phyloP scores from a whole-genome alignment of 2,797 vertebrate genomes.

The Diglossa cyanea region DNA sequence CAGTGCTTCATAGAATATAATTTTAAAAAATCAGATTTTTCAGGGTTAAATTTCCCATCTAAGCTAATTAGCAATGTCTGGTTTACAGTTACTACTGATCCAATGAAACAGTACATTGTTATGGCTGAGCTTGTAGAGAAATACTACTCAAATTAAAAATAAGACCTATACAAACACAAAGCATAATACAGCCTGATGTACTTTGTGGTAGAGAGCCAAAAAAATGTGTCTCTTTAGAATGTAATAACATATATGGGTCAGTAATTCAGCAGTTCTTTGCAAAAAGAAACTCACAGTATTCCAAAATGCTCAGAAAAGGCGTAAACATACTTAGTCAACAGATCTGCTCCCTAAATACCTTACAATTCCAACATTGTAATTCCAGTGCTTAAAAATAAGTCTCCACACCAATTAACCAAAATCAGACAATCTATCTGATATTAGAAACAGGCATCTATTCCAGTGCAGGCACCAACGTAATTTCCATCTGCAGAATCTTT shows the following conservation, averaged over 20 bases:
- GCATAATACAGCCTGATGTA: background rate
- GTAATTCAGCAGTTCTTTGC: background rate
- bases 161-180: background rate
- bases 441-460: background rate
- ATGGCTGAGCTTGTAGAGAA: background rate
- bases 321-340: rapidly evolving
- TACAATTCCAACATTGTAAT: background rate
- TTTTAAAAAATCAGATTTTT: background rate
- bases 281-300: background rate
- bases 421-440: background rate
- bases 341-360: background rate
- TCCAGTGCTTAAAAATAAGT: background rate
- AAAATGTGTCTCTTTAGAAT: background rate
- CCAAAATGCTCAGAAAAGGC: background rate
- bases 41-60: background rate
- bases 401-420: background rate
- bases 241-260: background rate
- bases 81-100: background rate
- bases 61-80: background rate
- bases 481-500: background rate
- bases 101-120: background rate
- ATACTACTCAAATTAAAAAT: background rate
- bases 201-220: background rate
- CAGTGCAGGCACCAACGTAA: background rate
- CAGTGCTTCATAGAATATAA: background rate